These are phyloP conservation scores for Toxotes chatareus DNA, from an alignment of 2,113 vertebrate genomes.

Conservation along the genomic window DNA sequence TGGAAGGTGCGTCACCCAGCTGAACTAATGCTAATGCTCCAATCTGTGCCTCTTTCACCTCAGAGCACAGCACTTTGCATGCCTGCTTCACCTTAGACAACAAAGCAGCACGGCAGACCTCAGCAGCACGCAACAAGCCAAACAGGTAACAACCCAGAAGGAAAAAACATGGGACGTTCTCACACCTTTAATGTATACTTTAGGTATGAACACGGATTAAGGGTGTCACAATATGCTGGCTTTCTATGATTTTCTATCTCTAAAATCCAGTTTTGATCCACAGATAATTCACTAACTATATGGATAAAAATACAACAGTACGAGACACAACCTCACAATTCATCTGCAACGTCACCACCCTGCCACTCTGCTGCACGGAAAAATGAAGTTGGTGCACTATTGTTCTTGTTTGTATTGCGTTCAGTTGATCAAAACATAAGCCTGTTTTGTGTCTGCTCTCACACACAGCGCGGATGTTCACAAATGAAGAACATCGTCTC, in stretches of 20 bases:
- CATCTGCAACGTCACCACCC: background rate
- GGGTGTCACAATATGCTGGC: background rate
- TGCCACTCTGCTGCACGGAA: background rate
- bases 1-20: constrained; percentile 38
- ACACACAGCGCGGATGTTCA: background rate
- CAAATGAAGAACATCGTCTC: background rate
- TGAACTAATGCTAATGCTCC: constrained; percentile 59
- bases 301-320: constrained; percentile 6
- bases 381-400: too few relatives aligned
- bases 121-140: constrained; percentile 29
- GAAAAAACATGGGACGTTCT: background rate
- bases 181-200: background rate
- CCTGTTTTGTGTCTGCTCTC: too few relatives aligned
- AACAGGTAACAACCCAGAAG: constrained; percentile 36
- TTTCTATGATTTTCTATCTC: background rate
- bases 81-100: constrained; percentile 36
- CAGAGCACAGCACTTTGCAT: constrained; percentile 5
- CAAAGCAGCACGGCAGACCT: constrained; percentile 26
- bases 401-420: background rate
- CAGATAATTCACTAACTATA: background rate
- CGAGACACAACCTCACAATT: background rate
- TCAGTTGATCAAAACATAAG: background rate
- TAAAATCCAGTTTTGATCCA: background rate
- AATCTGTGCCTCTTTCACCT: constrained; percentile 48
- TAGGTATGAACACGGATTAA: background rate